Evolutionary conservation across 1,140 invertebrate genomes (phyloP).

Genomic region (Anthonomus grandis): DNA sequence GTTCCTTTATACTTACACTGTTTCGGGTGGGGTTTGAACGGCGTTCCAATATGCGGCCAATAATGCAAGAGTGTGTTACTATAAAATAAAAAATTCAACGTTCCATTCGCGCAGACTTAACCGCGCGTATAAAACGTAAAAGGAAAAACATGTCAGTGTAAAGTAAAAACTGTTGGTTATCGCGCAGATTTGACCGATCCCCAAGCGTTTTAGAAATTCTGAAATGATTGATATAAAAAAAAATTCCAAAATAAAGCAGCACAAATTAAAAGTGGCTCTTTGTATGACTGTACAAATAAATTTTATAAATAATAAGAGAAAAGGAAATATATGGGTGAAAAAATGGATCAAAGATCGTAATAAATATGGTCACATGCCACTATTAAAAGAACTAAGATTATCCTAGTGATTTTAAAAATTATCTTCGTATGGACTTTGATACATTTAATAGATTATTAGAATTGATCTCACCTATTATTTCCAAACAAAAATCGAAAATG

Average conservation of each 20-base stretch:
- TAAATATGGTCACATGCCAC: not conserved
- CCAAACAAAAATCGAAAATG: conserved; percentile 15
- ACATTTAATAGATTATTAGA: conserved; percentile 9
- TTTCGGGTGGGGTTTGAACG: too few species aligned
- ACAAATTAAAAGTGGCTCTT: conserved; percentile 10
- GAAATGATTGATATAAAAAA: not conserved
- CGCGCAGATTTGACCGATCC: not conserved
- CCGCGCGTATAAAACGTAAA: not conserved
- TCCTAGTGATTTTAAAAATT: conserved; percentile 14
- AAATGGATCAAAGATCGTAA: too few species aligned
- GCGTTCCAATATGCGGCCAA: too few species aligned
- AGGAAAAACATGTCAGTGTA: not conserved
- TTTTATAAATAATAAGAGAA: conserved; percentile 2
- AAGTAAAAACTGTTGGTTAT: not conserved
- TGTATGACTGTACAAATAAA: conserved; percentile 7
- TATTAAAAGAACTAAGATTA: not conserved
- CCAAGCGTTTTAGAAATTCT: too few species aligned
- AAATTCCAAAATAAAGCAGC: not conserved
- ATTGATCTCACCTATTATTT: conserved; percentile 5
- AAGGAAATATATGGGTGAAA: conserved; percentile 1
- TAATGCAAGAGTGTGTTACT: not conserved
- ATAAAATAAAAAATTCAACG: not conserved
- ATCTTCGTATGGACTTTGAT: conserved; percentile 1
- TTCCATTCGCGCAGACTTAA: not conserved
- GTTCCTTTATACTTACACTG: too few species aligned